A percentile compares a stretch with the other conserved stretches of the same genome.
These are phyloP conservation scores for Eleutherodactylus coqui DNA, from an alignment of 2,797 vertebrate species.

Conservation along the genomic window DNA sequence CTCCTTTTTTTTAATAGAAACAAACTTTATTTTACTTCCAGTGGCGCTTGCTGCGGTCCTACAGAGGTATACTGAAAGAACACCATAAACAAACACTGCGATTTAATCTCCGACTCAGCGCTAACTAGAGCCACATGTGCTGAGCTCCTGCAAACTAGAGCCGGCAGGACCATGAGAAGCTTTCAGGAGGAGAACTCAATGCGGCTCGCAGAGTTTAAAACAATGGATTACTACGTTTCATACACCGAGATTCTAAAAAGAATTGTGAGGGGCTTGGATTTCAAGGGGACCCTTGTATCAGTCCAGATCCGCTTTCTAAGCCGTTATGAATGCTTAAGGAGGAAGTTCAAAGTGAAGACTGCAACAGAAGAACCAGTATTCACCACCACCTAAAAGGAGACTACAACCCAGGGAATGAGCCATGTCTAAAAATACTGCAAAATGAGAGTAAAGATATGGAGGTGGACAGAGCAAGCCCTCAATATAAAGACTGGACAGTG, in stretches of 20 bases:
- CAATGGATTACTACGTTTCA: background rate
- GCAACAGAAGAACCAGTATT: no score
- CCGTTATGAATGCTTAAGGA: background rate
- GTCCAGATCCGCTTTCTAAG: no score
- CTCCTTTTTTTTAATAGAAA: constrained; percentile 19
- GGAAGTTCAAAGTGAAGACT: no score
- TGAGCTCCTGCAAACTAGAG: constrained; percentile 32
- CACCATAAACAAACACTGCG: constrained; percentile 15
- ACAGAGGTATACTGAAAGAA: background rate
- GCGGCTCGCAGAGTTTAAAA: background rate
- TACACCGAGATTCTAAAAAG: background rate
- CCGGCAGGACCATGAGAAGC: constrained; percentile 35
- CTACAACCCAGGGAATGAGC: background rate
- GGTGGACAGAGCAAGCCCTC: background rate
- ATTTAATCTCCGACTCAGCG: background rate
- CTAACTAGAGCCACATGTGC: constrained; percentile 50
- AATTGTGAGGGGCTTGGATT: background rate
- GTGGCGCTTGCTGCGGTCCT: background rate
- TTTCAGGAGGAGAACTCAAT: background rate
- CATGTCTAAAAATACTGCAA: background rate
- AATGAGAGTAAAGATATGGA: background rate
- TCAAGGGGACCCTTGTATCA: background rate
- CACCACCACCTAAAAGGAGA: background rate
- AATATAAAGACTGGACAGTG: background rate
- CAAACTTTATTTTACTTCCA: background rate